A percentile compares a stretch with the other conserved stretches of the same genome.
phyloP scores from a whole-genome alignment of 2,888 invertebrate species.

The Neocrepidodera transversa region DNA sequence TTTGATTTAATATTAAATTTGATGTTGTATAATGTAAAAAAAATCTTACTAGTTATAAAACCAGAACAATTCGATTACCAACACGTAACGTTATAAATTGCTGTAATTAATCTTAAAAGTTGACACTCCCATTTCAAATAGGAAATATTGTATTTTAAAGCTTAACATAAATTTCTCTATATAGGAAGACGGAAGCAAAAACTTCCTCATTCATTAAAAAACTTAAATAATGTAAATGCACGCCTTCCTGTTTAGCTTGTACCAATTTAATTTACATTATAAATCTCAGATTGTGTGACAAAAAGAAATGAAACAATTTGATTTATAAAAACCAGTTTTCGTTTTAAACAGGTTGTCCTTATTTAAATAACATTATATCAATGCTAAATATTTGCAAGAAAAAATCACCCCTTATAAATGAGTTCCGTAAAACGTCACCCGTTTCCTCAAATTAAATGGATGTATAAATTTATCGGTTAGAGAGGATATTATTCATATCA shows the following conservation, averaged over 20 bases:
- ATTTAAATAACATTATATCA: not conserved
- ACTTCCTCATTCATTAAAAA: constrained; percentile 24
- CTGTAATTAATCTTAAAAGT: too few species aligned
- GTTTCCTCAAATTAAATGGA: not conserved
- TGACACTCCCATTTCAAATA: too few species aligned
- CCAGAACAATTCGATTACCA: too few species aligned
- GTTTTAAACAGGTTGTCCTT: not conserved
- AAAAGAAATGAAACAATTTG: constrained; percentile 20
- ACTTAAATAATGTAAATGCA: constrained; percentile 11
- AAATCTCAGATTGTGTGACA: constrained; percentile 16
- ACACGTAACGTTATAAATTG: too few species aligned
- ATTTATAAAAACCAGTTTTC: constrained; percentile 24
- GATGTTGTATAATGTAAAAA: too few species aligned
- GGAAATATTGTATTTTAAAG: too few species aligned
- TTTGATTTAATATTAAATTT: too few species aligned
- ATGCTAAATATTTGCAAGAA: not conserved
- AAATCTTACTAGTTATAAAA: too few species aligned
- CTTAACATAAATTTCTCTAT: constrained; percentile 1
- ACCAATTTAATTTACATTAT: constrained; percentile 15
- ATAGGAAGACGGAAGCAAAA: constrained; percentile 8
- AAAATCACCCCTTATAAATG: too few species aligned
- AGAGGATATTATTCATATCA: constrained; percentile 1
- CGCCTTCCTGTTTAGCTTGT: constrained; percentile 21
- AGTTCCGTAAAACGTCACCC: not conserved
- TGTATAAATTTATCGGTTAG: not conserved